These are phyloP conservation scores for Kryptolebias ocellatus DNA, from an alignment of 2,797 vertebrate genomes.

Conservation along the genomic window DNA sequence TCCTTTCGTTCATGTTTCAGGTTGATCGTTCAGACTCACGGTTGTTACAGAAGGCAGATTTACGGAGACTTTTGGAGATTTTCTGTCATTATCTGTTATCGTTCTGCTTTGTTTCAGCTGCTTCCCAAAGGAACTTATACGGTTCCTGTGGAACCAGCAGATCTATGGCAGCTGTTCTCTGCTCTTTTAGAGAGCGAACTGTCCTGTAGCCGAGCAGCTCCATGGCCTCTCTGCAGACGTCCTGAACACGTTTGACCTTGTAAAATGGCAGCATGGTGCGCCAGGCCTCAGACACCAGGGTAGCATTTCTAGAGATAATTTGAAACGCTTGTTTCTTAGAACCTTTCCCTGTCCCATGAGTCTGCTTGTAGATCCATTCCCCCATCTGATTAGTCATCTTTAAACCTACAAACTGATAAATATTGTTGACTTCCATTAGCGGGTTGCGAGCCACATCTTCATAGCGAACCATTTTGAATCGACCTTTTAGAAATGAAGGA, in stretches of 20 bases:
- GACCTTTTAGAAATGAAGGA: slow-evolving; percentile 86
- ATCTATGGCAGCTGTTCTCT: slow-evolving; percentile 84
- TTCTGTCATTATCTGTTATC: slow-evolving; percentile 10
- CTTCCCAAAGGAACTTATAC: slow-evolving; percentile 78
- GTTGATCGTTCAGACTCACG: background rate
- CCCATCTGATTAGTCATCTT: slow-evolving; percentile 78
- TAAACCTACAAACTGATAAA: slow-evolving; percentile 89
- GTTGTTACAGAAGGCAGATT: background rate
- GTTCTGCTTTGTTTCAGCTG: slow-evolving; percentile 28
- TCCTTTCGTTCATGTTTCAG: background rate
- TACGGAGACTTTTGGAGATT: background rate
- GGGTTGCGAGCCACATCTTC: slow-evolving; percentile 91
- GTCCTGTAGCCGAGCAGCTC: slow-evolving; percentile 88
- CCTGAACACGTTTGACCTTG: slow-evolving; percentile 88
- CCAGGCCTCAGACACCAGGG: slow-evolving; percentile 92
- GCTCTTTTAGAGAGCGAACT: slow-evolving; percentile 86
- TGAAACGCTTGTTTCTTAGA: slow-evolving; percentile 84
- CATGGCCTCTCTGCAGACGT: slow-evolving; percentile 90
- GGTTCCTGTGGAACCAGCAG: slow-evolving; percentile 81
- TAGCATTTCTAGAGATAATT: slow-evolving; percentile 89
- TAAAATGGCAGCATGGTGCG: slow-evolving; percentile 82
- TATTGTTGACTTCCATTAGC: slow-evolving; percentile 77
- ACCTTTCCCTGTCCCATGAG: slow-evolving; percentile 88
- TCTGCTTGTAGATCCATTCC: slow-evolving; percentile 90
- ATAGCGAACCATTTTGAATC: slow-evolving; percentile 92